Conservation (phyloP, 1,140 invertebrate species). For the Dinothrombium tinctorium region DNA sequence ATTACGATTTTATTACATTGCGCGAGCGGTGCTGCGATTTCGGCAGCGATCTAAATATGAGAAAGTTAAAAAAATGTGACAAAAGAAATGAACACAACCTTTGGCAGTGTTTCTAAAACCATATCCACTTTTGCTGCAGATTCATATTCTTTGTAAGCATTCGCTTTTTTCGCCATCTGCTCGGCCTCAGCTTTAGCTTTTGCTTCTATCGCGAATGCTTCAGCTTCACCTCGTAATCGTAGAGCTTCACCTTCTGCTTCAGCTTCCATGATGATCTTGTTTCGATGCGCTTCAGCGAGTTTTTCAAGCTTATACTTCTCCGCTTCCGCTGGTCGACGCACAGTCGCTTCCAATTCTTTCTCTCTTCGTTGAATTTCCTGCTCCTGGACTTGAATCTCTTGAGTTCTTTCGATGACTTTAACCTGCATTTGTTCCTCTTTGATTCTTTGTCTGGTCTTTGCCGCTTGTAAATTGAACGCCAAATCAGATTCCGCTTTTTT, state of each 20-base stretch:
- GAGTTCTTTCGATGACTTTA: conserved; percentile 24
- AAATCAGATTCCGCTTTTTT: conserved; percentile 34
- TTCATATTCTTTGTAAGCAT: conserved; percentile 84
- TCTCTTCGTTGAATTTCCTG: conserved; percentile 19
- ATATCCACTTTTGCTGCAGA: conserved; percentile 92
- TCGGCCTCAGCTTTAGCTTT: conserved; percentile 85
- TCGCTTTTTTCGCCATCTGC: conserved; percentile 87
- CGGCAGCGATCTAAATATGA: conserved; percentile 53
- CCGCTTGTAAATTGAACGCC: conserved; percentile 26
- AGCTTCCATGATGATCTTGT: conserved; percentile 49
- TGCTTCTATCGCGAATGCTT: conserved; percentile 74
- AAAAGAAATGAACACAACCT: conserved; percentile 32
- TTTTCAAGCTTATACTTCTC: conserved; percentile 48
- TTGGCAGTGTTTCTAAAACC: conserved; percentile 83
- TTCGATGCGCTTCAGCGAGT: conserved; percentile 60
- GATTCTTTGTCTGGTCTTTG: conserved; percentile 27
- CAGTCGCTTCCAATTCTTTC: conserved; percentile 23
- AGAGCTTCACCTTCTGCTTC: conserved; percentile 82
- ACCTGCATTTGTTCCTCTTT: conserved; percentile 28
- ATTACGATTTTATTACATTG: conserved; percentile 80
- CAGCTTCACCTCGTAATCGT: conserved; percentile 49
- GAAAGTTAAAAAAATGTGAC: conserved; percentile 6
- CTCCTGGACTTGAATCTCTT: conserved; percentile 22
- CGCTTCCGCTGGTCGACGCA: conserved; percentile 25
- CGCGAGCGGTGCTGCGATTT: conserved; percentile 76